Evolutionary conservation across 2,113 vertebrate species (phyloP).

Genomic region (Gymnogyps californianus): DNA sequence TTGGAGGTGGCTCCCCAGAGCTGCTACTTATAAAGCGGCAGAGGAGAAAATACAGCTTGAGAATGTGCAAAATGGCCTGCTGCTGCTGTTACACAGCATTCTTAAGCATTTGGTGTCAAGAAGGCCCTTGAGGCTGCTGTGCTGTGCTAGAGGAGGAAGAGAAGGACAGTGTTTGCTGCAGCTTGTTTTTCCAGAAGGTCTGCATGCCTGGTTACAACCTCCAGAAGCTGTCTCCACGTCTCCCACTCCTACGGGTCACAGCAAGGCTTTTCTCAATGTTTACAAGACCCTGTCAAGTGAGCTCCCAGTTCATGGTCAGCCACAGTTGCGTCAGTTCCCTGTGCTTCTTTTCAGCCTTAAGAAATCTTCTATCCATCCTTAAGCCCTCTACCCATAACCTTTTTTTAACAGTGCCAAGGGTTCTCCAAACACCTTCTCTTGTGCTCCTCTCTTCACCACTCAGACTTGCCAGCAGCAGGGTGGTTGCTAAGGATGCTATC

Average conservation of each 20-base stretch:
- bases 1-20: neutral
- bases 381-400: neutral
- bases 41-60: neutral
- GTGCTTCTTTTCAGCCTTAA: neutral
- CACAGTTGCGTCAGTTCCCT: neutral
- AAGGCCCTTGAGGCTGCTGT: neutral
- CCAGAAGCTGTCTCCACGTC: neutral
- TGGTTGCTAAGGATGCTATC: neutral
- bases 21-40: neutral
- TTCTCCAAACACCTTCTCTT: neutral
- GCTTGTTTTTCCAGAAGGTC: neutral
- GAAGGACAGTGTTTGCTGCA: neutral
- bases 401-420: neutral
- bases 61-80: neutral
- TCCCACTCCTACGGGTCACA: neutral
- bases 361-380: neutral
- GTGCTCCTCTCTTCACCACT: neutral
- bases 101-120: neutral
- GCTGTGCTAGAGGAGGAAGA: neutral
- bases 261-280: neutral
- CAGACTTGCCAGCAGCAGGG: neutral
- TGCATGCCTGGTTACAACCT: neutral
- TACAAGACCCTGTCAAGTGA: neutral
- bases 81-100: neutral
- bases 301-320: neutral